Conservation (phyloP, 1,140 invertebrate genomes). For the Heliconius himera region DNA sequence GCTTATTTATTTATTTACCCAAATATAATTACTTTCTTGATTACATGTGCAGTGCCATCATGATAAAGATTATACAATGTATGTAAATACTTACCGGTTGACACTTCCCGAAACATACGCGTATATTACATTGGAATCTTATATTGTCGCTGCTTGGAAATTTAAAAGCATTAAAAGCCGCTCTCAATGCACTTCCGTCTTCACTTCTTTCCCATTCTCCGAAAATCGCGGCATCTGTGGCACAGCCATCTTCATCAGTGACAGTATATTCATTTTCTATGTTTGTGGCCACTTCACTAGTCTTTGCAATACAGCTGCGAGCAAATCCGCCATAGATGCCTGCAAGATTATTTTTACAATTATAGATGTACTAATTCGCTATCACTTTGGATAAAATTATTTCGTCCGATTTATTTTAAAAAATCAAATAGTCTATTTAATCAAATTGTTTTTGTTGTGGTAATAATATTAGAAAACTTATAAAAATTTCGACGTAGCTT, state of each 20-base stretch:
- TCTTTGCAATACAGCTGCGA: slow-evolving; percentile 95
- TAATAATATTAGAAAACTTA: no score
- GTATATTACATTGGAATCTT: slow-evolving; percentile 97
- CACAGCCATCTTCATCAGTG: slow-evolving; percentile 96
- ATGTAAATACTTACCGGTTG: slow-evolving; percentile 88
- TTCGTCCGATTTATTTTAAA: neutral
- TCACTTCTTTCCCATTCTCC: slow-evolving; percentile 95
- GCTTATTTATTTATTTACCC: no score
- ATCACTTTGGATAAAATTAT: neutral
- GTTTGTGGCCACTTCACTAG: slow-evolving; percentile 89
- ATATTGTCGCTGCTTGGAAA: slow-evolving; percentile 97
- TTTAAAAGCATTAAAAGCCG: slow-evolving; percentile 97
- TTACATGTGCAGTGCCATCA: no score
- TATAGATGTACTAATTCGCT: neutral
- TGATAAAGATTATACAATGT: no score
- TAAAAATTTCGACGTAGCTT: no score
- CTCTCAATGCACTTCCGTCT: slow-evolving; percentile 90
- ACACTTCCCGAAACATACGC: slow-evolving; percentile 97
- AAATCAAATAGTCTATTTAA: no score
- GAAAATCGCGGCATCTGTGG: slow-evolving; percentile 95
- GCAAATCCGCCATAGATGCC: slow-evolving; percentile 97
- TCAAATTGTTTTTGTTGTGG: no score
- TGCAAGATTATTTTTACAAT: slow-evolving; percentile 57
- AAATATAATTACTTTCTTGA: no score
- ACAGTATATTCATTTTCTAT: slow-evolving; percentile 95